Percentiles rank a stretch among this genome's conserved stretches.
Evolutionary conservation across 1,140 invertebrate species (phyloP).

Genomic region (Coenobita brevimanus): DNA sequence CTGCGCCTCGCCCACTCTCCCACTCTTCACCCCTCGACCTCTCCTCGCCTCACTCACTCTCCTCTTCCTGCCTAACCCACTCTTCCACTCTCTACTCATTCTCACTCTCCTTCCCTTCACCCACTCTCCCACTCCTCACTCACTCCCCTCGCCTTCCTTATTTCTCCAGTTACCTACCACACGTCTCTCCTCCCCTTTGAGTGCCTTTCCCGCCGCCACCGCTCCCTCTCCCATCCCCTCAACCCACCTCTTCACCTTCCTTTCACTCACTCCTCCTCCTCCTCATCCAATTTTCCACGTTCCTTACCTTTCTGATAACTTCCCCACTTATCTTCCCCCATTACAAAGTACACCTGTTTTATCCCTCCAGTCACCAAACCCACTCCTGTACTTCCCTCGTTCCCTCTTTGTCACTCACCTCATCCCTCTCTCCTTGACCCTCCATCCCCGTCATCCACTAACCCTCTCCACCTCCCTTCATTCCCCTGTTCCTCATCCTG

Average conservation of each 20-base stretch:
- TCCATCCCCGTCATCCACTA: neutral
- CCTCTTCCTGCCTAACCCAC: too few relatives aligned
- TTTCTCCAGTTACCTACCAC: neutral
- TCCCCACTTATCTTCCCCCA: neutral
- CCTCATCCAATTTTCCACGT: neutral
- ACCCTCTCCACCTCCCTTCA: neutral
- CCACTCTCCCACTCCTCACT: neutral
- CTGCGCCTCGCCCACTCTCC: too few relatives aligned
- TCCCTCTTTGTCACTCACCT: neutral
- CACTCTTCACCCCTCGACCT: too few relatives aligned
- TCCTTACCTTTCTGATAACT: neutral
- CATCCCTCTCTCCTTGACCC: neutral
- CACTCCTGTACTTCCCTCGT: neutral
- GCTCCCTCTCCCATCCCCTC: neutral
- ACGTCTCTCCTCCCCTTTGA: neutral
- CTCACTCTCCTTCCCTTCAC: neutral
- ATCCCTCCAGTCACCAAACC: too few relatives aligned
- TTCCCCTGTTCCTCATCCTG: constrained; percentile 4
- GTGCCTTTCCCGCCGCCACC: neutral
- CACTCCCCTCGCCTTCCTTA: neutral
- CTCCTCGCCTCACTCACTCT: too few relatives aligned
- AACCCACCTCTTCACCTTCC: neutral
- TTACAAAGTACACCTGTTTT: neutral
- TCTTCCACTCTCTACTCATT: neutral
- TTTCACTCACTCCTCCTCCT: neutral